Evolutionary conservation across 1,140 invertebrate genomes (phyloP).

Genomic region (Ylistrum balloti): DNA sequence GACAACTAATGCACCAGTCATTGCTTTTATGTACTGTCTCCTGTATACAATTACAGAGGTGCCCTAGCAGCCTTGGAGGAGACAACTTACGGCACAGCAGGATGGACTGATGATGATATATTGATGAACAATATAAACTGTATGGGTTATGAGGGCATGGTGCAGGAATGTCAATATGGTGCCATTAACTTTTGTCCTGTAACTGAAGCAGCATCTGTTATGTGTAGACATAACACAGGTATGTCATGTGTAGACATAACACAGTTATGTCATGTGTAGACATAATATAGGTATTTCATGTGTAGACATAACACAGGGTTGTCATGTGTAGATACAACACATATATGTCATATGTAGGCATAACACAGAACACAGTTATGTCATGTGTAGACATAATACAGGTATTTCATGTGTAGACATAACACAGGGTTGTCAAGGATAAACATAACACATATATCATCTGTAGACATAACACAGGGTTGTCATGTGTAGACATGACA

Average conservation of each 20-base stretch:
- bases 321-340: slow-evolving; percentile 8
- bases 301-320: slow-evolving; percentile 24
- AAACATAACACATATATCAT: no score
- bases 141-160: slow-evolving; percentile 6
- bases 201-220: neutral
- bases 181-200: slow-evolving; percentile 24
- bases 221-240: slow-evolving; percentile 23
- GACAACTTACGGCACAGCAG: neutral
- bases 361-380: neutral
- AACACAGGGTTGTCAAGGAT: neutral
- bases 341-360: slow-evolving; percentile 7
- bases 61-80: neutral
- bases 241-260: neutral
- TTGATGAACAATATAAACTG: slow-evolving; percentile 5
- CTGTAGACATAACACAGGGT: neutral
- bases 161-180: slow-evolving; percentile 23
- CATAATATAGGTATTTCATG: slow-evolving; percentile 15
- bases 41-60: no score
- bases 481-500: neutral
- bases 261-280: neutral
- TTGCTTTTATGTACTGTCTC: no score
- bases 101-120: neutral
- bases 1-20: no score
- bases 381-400: neutral
- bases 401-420: neutral